Evolutionary conservation across 2,797 vertebrate species (phyloP).

Genomic region (Manis javanica): DNA sequence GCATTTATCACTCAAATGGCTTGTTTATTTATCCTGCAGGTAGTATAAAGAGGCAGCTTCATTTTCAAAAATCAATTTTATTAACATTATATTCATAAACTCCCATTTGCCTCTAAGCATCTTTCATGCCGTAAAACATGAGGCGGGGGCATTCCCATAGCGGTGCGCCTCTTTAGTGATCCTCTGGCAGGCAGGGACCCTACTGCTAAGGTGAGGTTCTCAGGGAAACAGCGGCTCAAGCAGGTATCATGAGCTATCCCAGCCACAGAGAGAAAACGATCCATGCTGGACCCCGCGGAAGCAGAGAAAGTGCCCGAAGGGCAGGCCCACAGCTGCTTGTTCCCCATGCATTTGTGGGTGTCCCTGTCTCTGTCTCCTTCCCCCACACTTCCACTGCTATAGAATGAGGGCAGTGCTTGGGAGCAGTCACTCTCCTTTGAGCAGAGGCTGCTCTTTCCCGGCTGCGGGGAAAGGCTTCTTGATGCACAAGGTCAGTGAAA

Average conservation of each 20-base stretch:
- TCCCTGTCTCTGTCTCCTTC: neutral
- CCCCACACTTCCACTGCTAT: accelerated
- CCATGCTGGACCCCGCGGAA: too few relatives aligned
- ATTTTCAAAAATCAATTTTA: conserved; percentile 80
- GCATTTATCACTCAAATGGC: conserved; percentile 81
- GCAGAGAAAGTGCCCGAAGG: accelerated
- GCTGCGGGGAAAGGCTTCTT: neutral
- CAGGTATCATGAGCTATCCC: accelerated
- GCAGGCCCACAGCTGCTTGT: accelerated
- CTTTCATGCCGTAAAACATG: neutral
- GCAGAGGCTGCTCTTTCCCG: neutral
- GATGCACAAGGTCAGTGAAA: accelerated
- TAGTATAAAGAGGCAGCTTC: conserved; percentile 81
- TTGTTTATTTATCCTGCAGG: conserved; percentile 83
- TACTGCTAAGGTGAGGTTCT: neutral
- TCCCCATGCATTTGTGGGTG: too few relatives aligned
- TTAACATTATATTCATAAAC: conserved; percentile 74
- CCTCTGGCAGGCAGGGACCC: too few relatives aligned
- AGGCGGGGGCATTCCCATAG: accelerated
- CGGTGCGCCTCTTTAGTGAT: accelerated
- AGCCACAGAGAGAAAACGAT: accelerated
- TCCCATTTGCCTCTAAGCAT: conserved; percentile 38
- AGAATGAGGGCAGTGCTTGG: neutral
- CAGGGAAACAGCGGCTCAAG: accelerated
- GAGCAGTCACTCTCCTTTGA: accelerated